Conservation (phyloP, 2,797 vertebrate genomes). For the Clarias platycephalus region DNA sequence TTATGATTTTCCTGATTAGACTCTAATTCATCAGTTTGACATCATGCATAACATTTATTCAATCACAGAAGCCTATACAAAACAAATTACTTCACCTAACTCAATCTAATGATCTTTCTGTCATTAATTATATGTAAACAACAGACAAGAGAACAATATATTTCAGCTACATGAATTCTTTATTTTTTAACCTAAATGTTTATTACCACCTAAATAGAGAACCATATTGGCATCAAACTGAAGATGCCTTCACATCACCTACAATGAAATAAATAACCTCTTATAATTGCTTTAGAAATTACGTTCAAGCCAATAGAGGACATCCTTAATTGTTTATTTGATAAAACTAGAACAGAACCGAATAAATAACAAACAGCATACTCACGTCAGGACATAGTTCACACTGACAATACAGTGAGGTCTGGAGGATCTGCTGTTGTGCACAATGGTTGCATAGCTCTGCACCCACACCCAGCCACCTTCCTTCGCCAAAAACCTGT, state of each 20-base stretch:
- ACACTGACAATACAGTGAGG: conserved; percentile 98
- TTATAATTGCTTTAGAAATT: conserved; percentile 16
- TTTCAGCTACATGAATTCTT: not conserved
- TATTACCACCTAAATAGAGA: not conserved
- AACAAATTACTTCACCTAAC: not conserved
- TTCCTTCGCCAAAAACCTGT: conserved; percentile 92
- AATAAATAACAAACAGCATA: conserved; percentile 48
- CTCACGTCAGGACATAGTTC: conserved; percentile 98
- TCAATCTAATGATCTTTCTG: not conserved
- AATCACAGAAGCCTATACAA: not conserved
- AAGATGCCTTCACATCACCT: not conserved
- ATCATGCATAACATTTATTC: not conserved
- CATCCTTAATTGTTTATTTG: not conserved
- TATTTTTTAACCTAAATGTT: not conserved
- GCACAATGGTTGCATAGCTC: conserved; percentile 95
- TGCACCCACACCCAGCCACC: conserved; percentile 99
- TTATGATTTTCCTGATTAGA: not conserved
- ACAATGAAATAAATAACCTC: conserved; percentile 5
- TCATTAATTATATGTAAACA: not conserved
- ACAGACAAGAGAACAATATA: not conserved
- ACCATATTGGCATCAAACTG: too few relatives aligned
- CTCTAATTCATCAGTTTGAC: not conserved
- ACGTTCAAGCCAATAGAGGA: not conserved
- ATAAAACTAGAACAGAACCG: not conserved
- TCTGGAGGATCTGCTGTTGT: conserved; percentile 95